Evolutionary conservation across 2,888 invertebrate genomes (phyloP), one percentile per base, ranked within the genome.

Genomic region (Pterostichus madidus): DNA sequence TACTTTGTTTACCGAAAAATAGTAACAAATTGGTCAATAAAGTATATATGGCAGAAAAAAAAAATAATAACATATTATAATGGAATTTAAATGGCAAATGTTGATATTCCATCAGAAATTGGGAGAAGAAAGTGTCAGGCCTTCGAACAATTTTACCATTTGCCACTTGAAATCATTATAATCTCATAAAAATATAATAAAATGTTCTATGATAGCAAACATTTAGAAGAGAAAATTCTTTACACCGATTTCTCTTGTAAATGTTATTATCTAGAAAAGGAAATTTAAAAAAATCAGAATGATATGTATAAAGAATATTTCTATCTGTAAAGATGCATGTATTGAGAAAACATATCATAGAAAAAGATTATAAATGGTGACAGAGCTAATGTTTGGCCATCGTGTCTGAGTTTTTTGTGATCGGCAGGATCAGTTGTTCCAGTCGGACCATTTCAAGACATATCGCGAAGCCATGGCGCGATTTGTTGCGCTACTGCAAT

Each of bases 371-470:
- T 39, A 17, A 24, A 49, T 49, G 75, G 24, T 15, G 44, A 71
- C 15, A 44, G 44, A 44, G 71, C 71, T 11, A 15, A 31, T 61
- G 61, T 39, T 44, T 71, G 71, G 71, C 59, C 56, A 53, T 77
- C 15, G 13, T 56, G 77, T 77, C 32, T 78, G 46, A 77, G 56
- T 77, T 77, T 13, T 24, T 68, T 80, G 80, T 68, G 80, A 80
- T 64, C 80, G 79, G 79, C 79, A 11, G 46, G 73, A 56, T 31
- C 10, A 35, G 17, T 39, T 24, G 71, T 32, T 2, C 24, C 39
- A 35, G 75, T 64, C 82, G 82, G 75, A 59, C 75, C 61, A 77
- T 77, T 82, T 82, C 76, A 49, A 83, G 83, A 77, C 83, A 77
- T 83, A 77, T 81, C 75, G 73, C 35, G 39, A 80, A 35, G 64